A percentile compares a stretch with the other conserved stretches of the same genome.
These are phyloP conservation scores for Eupithecia vulgata DNA, from an alignment of 2,888 invertebrate genomes.

Conservation along the genomic window DNA sequence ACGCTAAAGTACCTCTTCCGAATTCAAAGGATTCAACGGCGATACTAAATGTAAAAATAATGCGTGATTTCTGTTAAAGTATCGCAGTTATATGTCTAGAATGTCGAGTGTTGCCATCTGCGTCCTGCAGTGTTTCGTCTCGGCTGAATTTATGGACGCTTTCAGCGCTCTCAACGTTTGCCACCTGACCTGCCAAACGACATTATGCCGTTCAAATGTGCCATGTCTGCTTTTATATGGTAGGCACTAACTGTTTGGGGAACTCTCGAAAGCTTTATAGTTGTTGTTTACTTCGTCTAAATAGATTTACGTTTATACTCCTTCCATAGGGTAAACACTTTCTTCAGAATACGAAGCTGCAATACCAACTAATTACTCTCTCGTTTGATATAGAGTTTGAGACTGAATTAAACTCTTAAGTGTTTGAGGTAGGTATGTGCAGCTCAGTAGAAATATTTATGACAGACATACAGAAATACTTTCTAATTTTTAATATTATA, in stretches of 20 bases:
- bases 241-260: conserved; percentile 57
- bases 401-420: background rate
- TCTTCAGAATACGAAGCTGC: background rate
- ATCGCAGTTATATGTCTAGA: conserved; percentile 18
- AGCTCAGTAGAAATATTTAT: background rate
- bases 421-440: background rate
- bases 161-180: conserved; percentile 79
- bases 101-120: conserved; percentile 66
- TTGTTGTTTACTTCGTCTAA: conserved; percentile 36
- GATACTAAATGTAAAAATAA: conserved; percentile 25
- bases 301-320: conserved; percentile 22
- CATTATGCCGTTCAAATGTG: conserved; percentile 76
- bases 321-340: conserved; percentile 14
- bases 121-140: conserved; percentile 68
- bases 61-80: conserved; percentile 23
- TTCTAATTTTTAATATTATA: too few relatives aligned
- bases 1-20: background rate
- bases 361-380: conserved; percentile 6
- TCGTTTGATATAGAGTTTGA: background rate
- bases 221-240: conserved; percentile 71
- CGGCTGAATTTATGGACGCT: conserved; percentile 80
- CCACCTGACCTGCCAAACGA: conserved; percentile 80
- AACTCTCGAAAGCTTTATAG: conserved; percentile 39
- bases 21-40: conserved; percentile 7
- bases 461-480: too few relatives aligned